phyloP scores from a whole-genome alignment of 2,888 invertebrate genomes.

The Apamea sordens region DNA sequence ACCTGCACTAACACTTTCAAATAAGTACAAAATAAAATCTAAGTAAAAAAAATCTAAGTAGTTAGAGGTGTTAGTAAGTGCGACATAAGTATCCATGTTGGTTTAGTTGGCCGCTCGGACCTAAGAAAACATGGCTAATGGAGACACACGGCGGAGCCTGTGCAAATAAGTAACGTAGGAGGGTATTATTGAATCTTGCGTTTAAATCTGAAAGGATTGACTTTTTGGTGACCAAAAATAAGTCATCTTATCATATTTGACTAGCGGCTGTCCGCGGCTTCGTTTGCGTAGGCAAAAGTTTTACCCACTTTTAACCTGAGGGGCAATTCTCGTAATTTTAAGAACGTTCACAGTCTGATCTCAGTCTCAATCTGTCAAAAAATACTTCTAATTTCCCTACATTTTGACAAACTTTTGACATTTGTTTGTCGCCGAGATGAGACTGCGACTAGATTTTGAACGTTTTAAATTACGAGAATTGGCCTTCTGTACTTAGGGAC shows the following conservation, averaged over 20 bases:
- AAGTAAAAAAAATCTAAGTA: constrained; percentile 41
- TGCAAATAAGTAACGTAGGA: constrained; percentile 59
- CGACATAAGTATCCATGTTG: constrained; percentile 63
- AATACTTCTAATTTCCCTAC: no score
- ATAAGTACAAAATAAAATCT: constrained; percentile 46
- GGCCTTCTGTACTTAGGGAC: no score
- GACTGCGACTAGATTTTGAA: no score
- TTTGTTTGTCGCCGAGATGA: no score
- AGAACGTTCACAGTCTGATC: no score
- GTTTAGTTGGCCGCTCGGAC: constrained; percentile 61
- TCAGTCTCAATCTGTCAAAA: no score
- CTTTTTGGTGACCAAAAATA: not conserved
- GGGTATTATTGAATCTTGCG: constrained; percentile 21
- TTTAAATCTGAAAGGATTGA: not conserved
- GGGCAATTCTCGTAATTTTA: no score
- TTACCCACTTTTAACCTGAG: not conserved
- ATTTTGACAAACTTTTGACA: no score
- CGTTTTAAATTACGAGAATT: no score
- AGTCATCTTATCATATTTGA: not conserved
- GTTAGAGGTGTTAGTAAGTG: constrained; percentile 39
- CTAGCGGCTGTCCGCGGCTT: not conserved
- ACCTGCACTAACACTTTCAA: constrained; percentile 15
- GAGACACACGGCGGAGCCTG: constrained; percentile 64
- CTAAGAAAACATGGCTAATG: constrained; percentile 74
- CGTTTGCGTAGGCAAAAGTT: not conserved